Evolutionary conservation across 2,113 vertebrate species (phyloP), one percentile per base, ranked within the genome.

Genomic region (Indicator maculatus): DNA sequence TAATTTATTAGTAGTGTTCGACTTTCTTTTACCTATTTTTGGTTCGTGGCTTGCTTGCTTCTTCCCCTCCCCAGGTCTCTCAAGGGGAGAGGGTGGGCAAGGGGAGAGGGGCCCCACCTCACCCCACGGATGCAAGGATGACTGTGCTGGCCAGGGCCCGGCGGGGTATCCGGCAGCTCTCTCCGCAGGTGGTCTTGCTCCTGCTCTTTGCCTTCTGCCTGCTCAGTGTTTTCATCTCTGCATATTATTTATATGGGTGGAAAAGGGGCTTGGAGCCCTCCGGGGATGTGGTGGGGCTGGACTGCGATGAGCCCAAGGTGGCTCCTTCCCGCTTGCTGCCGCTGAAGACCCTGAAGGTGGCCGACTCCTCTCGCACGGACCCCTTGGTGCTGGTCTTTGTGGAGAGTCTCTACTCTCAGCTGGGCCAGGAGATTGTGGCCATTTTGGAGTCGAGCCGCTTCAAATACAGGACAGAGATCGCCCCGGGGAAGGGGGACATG

Each of bases 231-330:
- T 99, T 99, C 50, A 94, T 99, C 97, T 99, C 99, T 0, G 99
- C 99, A 20, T 99, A 99, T 98, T 99, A 99, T 98, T 98, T 99
- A 50, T 99, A 99, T 97, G 99, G 99, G 94, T 99, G 98, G 98
- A 99, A 99, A 96, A 98, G 98, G 85, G 98, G 99, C 89, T 98
- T 99, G 93, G 99, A 99, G 96, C 99, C 99, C 8, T 99, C 99
- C 0, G 98, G 97, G 15, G 98, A 98, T 0, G 97, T 97, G 44
- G 97, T 63, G 0, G 98, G 98, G 31, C 98, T 97, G 0, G 98
- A 99, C 97, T 98, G 98, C 0, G 98, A 99, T 1, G 98, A 99
- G 52, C 98, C 97, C 5, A 98, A 98, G 26, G 97, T 99, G 7
- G 98, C 98, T 24, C 98, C 99, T 16, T 99, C 99, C 14, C 98